phyloP scores from a whole-genome alignment of 2,797 vertebrate genomes.

The Cephalopachus bancanus region DNA sequence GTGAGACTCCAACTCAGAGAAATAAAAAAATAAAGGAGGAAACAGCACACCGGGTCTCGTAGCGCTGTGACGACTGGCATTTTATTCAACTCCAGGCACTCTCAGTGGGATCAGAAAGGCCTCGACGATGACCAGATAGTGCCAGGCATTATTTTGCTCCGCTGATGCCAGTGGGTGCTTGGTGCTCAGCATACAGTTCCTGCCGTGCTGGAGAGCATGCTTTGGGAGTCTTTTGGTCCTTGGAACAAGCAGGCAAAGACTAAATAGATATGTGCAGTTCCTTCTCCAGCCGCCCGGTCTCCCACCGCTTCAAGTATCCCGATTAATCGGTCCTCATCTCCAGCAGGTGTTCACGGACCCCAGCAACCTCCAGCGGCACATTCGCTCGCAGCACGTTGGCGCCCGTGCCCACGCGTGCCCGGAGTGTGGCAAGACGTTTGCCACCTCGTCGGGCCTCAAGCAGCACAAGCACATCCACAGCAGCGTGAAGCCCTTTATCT shows the following conservation, averaged over 20 bases:
- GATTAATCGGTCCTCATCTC: slow-evolving; percentile 94
- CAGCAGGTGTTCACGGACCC: slow-evolving; percentile 99
- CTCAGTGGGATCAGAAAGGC: not conserved
- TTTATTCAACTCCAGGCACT: slow-evolving; percentile 23
- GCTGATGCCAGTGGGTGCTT: not conserved
- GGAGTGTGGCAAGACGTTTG: slow-evolving; percentile 99
- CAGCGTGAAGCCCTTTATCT: slow-evolving; percentile 99
- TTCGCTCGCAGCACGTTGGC: slow-evolving; percentile 99
- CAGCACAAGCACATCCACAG: slow-evolving; percentile 99
- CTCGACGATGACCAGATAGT: not conserved
- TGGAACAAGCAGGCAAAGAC: not conserved
- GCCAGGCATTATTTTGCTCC: not conserved
- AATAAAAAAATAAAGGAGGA: not conserved
- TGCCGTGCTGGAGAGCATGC: not conserved
- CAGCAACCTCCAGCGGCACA: slow-evolving; percentile 99
- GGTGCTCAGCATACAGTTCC: not conserved
- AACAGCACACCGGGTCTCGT: not conserved
- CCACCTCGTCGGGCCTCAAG: slow-evolving; percentile 99
- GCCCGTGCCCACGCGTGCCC: slow-evolving; percentile 99
- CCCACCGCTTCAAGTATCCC: slow-evolving; percentile 86
- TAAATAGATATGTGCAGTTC: not conserved
- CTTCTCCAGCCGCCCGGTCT: slow-evolving; percentile 74
- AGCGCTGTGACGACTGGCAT: not conserved
- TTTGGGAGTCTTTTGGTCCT: slow-evolving; percentile 16
- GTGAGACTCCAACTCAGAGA: too few species aligned